Percentiles rank a stretch among this genome's conserved stretches.
phyloP scores from a whole-genome alignment of 2,797 vertebrate species.

The Notamacropus eugenii region DNA sequence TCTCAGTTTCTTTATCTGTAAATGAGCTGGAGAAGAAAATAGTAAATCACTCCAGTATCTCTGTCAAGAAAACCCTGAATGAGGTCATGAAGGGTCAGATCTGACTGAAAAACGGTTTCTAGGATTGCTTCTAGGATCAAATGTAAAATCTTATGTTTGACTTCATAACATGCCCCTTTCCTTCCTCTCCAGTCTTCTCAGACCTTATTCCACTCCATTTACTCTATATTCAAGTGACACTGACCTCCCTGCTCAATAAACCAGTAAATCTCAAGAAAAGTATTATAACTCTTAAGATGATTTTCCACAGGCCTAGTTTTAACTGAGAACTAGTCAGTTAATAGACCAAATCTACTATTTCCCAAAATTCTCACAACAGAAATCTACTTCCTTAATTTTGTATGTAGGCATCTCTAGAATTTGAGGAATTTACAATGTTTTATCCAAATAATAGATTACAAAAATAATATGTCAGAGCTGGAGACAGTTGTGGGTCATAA shows the following conservation, averaged over 20 bases:
- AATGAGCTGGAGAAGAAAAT: no score
- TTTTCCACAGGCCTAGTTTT: not conserved
- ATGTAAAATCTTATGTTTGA: no score
- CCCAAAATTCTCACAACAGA: not conserved
- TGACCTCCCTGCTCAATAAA: not conserved
- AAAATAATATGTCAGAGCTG: not conserved
- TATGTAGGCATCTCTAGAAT: not conserved
- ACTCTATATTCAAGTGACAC: no score
- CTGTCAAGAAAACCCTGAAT: no score
- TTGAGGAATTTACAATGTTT: not conserved
- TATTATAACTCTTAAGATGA: not conserved
- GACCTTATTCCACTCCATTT: not conserved
- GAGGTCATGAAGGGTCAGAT: no score
- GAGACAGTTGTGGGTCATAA: not conserved
- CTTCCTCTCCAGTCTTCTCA: not conserved
- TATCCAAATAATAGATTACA: not conserved
- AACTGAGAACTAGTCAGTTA: not conserved
- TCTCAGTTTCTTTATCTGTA: no score
- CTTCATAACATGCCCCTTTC: no score
- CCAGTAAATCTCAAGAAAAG: not conserved
- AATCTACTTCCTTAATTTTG: not conserved
- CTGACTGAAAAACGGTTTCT: no score
- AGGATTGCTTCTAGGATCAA: no score
- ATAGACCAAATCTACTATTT: not conserved
- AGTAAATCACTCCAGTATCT: no score